Conservation (phyloP, 2,888 invertebrate species). For the Trichogramma dendrolimi region DNA sequence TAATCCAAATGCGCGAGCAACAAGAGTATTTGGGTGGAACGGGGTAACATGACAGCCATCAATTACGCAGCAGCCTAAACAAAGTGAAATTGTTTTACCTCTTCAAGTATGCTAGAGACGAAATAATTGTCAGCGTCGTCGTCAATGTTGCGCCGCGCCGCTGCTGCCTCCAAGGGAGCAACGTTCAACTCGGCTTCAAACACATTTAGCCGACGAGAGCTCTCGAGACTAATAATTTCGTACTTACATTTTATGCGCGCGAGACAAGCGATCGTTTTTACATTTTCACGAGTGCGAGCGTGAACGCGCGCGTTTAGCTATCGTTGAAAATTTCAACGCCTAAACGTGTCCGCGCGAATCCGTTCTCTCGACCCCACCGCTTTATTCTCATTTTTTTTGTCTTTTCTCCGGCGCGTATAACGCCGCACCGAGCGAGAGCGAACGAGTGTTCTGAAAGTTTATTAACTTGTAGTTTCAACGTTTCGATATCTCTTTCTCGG, state of each 20-base stretch:
- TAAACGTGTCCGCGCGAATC: too few relatives aligned
- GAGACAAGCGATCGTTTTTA: too few relatives aligned
- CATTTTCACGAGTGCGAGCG: too few relatives aligned
- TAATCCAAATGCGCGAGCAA: too few relatives aligned
- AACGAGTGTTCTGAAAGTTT: neutral
- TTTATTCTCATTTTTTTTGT: too few relatives aligned
- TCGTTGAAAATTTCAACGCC: too few relatives aligned
- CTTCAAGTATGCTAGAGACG: constrained; percentile 17
- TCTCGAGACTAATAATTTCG: constrained; percentile 21
- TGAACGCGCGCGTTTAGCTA: too few relatives aligned
- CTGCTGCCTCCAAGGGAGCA: constrained; percentile 23
- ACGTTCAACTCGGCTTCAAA: constrained; percentile 26
- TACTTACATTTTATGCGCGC: too few relatives aligned
- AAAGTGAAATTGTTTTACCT: constrained; percentile 16
- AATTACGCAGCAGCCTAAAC: constrained; percentile 9
- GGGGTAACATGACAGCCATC: neutral
- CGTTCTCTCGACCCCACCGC: too few relatives aligned
- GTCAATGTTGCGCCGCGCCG: constrained; percentile 20
- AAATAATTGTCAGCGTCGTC: constrained; percentile 24
- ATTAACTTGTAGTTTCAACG: constrained; percentile 18
- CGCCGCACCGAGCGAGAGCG: too few relatives aligned
- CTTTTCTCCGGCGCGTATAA: too few relatives aligned
- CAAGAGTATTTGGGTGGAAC: too few relatives aligned
- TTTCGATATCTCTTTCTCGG: constrained; percentile 5
- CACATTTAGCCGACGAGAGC: constrained; percentile 14